Evolutionary conservation across 1,140 invertebrate species (phyloP).

Genomic region (Littorina saxatilis): DNA sequence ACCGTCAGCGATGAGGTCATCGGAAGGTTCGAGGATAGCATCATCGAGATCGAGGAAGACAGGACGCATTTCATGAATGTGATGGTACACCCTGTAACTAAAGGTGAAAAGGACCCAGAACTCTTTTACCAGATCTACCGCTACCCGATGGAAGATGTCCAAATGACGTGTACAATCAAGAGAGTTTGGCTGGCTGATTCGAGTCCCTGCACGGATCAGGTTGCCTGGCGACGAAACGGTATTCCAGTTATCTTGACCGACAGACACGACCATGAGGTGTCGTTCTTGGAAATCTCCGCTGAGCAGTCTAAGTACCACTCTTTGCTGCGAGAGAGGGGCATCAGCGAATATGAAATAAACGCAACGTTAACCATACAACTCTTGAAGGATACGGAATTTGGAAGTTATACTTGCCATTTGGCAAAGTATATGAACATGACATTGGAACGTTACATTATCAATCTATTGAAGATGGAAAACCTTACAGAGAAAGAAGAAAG

Average conservation of each 20-base stretch:
- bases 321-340: neutral
- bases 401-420: neutral
- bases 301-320: neutral
- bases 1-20: neutral
- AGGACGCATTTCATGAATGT: neutral
- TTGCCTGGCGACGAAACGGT: neutral
- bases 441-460: neutral
- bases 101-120: neutral
- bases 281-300: neutral
- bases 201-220: neutral
- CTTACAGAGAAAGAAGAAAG: neutral
- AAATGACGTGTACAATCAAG: neutral
- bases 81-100: neutral
- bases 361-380: neutral
- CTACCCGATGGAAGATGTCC: neutral
- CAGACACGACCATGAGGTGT: neutral
- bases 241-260: neutral
- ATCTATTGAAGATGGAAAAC: neutral
- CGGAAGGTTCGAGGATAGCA: neutral
- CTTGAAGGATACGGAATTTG: neutral
- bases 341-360: neutral
- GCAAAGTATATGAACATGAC: neutral
- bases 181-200: neutral
- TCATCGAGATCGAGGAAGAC: neutral
- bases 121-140: neutral